Conservation (phyloP, 2,113 vertebrate genomes). For the Marmota monax region DNA sequence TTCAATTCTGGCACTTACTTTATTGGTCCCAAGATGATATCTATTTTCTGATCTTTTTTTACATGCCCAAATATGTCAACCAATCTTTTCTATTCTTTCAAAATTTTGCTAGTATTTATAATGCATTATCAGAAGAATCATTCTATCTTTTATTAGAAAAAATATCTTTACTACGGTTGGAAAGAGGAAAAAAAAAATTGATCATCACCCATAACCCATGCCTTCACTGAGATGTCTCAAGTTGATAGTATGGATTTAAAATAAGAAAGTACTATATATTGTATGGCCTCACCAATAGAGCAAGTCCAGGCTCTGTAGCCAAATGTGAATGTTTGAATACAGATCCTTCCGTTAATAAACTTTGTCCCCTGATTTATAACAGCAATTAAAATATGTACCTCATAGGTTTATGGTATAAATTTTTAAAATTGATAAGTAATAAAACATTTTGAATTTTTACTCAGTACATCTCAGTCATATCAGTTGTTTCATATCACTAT, state of each 20-base stretch:
- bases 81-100: background rate
- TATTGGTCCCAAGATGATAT: background rate
- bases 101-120: background rate
- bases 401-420: background rate
- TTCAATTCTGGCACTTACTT: slow-evolving; percentile 54
- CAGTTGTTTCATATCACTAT: background rate
- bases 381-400: background rate
- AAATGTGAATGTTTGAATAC: background rate
- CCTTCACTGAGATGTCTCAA: background rate
- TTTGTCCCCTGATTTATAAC: background rate
- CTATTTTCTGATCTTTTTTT: background rate
- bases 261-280: background rate
- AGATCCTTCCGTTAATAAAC: background rate
- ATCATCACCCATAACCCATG: background rate
- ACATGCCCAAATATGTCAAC: background rate
- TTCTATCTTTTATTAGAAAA: background rate
- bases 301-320: rapidly evolving
- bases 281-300: background rate
- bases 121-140: background rate
- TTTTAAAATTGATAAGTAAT: background rate
- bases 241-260: background rate
- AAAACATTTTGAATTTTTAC: background rate
- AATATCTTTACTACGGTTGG: background rate
- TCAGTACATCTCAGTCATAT: background rate
- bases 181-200: background rate